These are phyloP conservation scores for Hydractinia symbiolongicarpus DNA, from an alignment of 30 jellyfish, hydroid and myxozoan genomes.

Conservation along the genomic window DNA sequence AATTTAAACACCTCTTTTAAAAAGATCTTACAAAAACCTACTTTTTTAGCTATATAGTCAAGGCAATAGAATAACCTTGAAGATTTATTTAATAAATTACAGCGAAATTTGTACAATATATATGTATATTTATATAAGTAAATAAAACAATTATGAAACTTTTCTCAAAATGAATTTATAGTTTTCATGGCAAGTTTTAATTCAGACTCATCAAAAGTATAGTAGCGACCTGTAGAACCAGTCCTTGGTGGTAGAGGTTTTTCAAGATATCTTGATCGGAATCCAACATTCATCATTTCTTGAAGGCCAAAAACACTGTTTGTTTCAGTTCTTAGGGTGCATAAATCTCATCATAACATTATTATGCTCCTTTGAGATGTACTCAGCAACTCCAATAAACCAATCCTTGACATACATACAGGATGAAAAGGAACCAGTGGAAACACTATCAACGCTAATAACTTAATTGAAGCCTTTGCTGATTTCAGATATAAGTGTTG, in stretches of 20 bases:
- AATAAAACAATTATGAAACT: too few species aligned
- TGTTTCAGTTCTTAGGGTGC: not conserved
- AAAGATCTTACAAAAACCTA: too few species aligned
- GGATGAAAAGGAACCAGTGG: not conserved
- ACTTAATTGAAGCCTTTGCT: not conserved
- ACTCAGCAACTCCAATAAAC: not conserved
- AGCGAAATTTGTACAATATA: too few species aligned
- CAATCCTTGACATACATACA: not conserved
- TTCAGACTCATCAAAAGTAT: not conserved
- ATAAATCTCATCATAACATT: not conserved
- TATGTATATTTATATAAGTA: too few species aligned
- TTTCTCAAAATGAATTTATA: too few species aligned
- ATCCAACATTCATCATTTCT: constrained; percentile 1
- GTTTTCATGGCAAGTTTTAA: not conserved
- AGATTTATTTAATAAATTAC: too few species aligned
- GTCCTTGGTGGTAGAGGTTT: not conserved
- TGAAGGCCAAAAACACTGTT: not conserved
- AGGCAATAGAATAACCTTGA: too few species aligned
- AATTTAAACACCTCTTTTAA: too few species aligned
- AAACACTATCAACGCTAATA: not conserved
- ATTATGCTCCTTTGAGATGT: not conserved
- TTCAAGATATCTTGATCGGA: not conserved
- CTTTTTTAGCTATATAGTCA: too few species aligned
- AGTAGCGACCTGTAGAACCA: not conserved
- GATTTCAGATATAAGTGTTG: not conserved